Evolutionary conservation across 2,797 vertebrate species (phyloP), one percentile per base, ranked within the genome.

Genomic region (Tadarida brasiliensis): DNA sequence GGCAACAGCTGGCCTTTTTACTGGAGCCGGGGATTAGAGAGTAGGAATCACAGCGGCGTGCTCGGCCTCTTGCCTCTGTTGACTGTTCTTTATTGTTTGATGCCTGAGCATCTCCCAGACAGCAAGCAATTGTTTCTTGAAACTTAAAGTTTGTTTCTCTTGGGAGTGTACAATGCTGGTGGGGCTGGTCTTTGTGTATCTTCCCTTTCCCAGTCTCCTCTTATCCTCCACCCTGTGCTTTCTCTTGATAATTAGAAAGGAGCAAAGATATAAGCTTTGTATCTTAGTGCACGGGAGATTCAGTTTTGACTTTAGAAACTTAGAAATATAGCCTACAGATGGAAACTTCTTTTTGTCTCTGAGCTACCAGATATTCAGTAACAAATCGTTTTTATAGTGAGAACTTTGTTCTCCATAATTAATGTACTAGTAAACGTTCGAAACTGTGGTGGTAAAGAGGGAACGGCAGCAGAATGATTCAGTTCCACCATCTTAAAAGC

Each of bases 1-100:
- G 98, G 98, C 98, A 98, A 97, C 96, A 96, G 97, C 96, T 93
- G 95, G 92, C 97, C 96, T 96, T 95, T 87, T 49, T 35, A 73
- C 91, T 26, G 7, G 86, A 90, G 73, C 70, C 15, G 47, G 83
- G 96, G 96, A 92, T 96, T 96, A 97, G 82, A 17, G 15, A 59
- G 94, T 26, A 16, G 92, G 80, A 67, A 56, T 54, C 51, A 17
- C 76, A 89, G 96, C 97, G 78, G 96, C 95, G 14, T 91, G 97
- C 96, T 77, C 16, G 83, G 87, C 97, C 90, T 96, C 95, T 94
- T 3, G 6, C 94, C 97, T 96, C 95, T 97, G 88, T 88, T 98
- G 97, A 95, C 97, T 85, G 47, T 96, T 96, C 97, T 96, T 91
- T 95, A 93, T 91, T 67, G 93, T 96, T 94, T 96, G 96, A 95